Base-by-base conservation (phyloP, 2,797 vertebrate genomes). In the Clarias platycephalus region DNA sequence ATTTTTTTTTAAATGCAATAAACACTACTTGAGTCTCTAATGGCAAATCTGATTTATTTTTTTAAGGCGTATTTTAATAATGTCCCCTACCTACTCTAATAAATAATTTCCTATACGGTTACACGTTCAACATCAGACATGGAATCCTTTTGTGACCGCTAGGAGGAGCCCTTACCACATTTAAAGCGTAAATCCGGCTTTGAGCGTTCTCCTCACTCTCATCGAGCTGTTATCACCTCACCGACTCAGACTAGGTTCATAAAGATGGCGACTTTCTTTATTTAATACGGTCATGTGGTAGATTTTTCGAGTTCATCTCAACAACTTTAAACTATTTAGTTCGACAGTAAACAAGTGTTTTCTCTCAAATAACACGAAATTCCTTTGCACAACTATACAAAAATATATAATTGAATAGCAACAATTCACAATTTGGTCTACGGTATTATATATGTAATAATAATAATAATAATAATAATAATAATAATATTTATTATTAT, bases 241-340 rank as follows among this genome's bases (percentile, higher is more conserved):
- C 57, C 85, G 37, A 81, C 80, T 71, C 31, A 53, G 44, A 62
- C 78, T 84, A 58, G 81, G 75, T 84, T 68, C 79, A 80, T 68
- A 64, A 84, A 83, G 75, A 79, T 62, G 78, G 80, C 63, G 75
- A 86, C 74, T 68, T 55, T 78, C 67, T 86, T 86, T 85, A 72
- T 84, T 78, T 68, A 70, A 68, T 28, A 58, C 81, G 44, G 63
- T 71, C 13, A 80, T 64, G n/a, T 49, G 37, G 12, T 20, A 49
- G 40, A 49, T 53, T 49, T 80, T 44, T 20, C 2, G 5, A 77
- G 55, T 3, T 77, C 20, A 20, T 24, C 28, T 60, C 5, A 77
- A 60, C 55, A 37, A 60, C 55, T 60, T 60, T 24, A 3, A 58
- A 60, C n/a, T 62, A 62, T 40, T 77, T 37, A 37, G 22, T 37